Evolutionary conservation across 2,888 invertebrate genomes (phyloP).

Genomic region (Sesia bembeciformis): DNA sequence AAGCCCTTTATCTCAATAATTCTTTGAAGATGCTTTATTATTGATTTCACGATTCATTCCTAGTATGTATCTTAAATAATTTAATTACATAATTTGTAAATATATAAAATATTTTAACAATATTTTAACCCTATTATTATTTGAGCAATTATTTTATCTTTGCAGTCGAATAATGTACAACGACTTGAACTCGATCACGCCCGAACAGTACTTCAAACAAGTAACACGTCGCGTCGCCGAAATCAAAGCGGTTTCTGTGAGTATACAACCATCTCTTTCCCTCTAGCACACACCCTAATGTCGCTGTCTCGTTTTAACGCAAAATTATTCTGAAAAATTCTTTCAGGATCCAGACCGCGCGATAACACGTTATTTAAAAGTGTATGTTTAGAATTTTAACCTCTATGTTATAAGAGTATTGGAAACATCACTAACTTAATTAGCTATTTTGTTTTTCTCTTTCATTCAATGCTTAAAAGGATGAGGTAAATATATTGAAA

Average conservation of each 20-base stretch:
- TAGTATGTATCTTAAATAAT: too few relatives aligned
- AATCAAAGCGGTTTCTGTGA: conserved; percentile 91
- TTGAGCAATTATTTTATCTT: conserved; percentile 8
- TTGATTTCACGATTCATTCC: too few relatives aligned
- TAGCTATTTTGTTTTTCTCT: conserved; percentile 59
- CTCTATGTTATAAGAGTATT: conserved; percentile 18
- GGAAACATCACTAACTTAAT: conserved; percentile 64
- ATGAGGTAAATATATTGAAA: conserved; percentile 65
- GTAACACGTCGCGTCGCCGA: conserved; percentile 90
- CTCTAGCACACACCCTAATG: conserved; percentile 1
- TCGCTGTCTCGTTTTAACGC: conserved; percentile 21
- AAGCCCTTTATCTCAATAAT: too few relatives aligned
- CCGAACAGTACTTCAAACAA: conserved; percentile 96
- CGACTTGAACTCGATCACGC: conserved; percentile 92
- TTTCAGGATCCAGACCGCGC: conserved; percentile 35
- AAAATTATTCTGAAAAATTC: conserved; percentile 12
- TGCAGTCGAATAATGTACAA: conserved; percentile 90
- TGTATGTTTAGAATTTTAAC: conserved; percentile 37
- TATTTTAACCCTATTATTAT: too few relatives aligned
- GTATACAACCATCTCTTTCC: conserved; percentile 36
- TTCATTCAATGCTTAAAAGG: conserved; percentile 66
- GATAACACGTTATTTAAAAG: conserved; percentile 21
- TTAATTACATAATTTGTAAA: too few relatives aligned
- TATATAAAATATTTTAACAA: too few relatives aligned
- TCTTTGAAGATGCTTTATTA: too few relatives aligned